Percentiles rank a stretch among this genome's conserved stretches.
phyloP scores from a whole-genome alignment of 2,113 vertebrate species.

The Syrmaticus mikado region DNA sequence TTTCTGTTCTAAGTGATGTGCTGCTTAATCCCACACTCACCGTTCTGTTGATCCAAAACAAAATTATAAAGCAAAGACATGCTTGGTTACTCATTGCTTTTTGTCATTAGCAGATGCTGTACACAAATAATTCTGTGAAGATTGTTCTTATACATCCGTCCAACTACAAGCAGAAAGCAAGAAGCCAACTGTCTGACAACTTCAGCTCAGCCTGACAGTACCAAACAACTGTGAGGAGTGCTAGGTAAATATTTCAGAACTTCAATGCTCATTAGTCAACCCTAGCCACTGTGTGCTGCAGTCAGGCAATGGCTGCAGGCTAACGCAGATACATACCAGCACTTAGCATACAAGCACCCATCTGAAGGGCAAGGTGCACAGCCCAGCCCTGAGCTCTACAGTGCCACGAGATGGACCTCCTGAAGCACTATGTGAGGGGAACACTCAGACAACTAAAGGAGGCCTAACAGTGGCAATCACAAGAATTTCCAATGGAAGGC shows the following conservation, averaged over 20 bases:
- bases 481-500: neutral
- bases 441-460: neutral
- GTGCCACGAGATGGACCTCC: neutral
- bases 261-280: neutral
- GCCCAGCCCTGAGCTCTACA: too few relatives aligned
- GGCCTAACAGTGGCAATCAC: neutral
- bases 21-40: neutral
- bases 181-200: neutral
- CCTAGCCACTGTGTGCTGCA: neutral
- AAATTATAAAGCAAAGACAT: neutral
- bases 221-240: neutral
- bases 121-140: neutral
- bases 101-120: neutral
- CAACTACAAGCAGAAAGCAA: neutral
- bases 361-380: too few relatives aligned
- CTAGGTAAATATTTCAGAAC: slow-evolving; percentile 7
- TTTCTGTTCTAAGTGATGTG: accelerated
- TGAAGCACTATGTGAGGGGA: neutral
- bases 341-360: too few relatives aligned
- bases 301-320: neutral
- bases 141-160: neutral
- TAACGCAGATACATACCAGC: neutral
- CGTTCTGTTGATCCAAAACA: neutral
- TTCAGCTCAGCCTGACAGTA: neutral
- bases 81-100: neutral